Evolutionary conservation across 2,888 invertebrate genomes (phyloP).

Genomic region (Alcis repandata): DNA sequence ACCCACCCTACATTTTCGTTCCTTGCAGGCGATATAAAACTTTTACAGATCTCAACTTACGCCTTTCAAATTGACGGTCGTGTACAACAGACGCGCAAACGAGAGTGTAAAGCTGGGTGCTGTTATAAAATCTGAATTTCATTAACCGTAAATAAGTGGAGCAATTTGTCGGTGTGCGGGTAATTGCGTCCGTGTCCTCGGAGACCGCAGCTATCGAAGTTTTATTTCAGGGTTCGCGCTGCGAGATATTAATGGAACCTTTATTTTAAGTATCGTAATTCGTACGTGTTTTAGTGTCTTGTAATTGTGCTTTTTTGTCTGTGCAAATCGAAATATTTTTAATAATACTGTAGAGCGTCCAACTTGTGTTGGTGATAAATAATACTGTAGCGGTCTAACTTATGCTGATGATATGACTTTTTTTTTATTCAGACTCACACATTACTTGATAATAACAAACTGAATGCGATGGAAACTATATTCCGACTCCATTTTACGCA

Average conservation of each 20-base stretch:
- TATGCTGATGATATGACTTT: too few species aligned
- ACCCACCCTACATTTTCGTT: background rate
- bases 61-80: constrained; percentile 61
- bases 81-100: constrained; percentile 68
- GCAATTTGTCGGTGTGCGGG: constrained; percentile 61
- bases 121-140: constrained; percentile 76
- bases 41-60: constrained; percentile 52
- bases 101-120: constrained; percentile 63
- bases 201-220: constrained; percentile 39
- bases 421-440: too few species aligned
- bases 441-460: too few species aligned
- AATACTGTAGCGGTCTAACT: too few species aligned
- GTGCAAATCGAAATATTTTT: too few species aligned
- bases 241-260: background rate
- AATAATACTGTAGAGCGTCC: too few species aligned
- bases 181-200: constrained; percentile 65
- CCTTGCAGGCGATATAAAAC: constrained; percentile 46
- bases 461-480: too few species aligned
- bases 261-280: background rate
- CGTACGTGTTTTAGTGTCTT: too few species aligned
- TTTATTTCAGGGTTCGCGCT: constrained; percentile 37
- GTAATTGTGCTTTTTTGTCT: too few species aligned
- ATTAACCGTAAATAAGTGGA: constrained; percentile 73
- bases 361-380: too few species aligned
- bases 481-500: too few species aligned